Evolutionary conservation across 1,140 invertebrate genomes (phyloP).

Genomic region (Pollicipes pollicipes): DNA sequence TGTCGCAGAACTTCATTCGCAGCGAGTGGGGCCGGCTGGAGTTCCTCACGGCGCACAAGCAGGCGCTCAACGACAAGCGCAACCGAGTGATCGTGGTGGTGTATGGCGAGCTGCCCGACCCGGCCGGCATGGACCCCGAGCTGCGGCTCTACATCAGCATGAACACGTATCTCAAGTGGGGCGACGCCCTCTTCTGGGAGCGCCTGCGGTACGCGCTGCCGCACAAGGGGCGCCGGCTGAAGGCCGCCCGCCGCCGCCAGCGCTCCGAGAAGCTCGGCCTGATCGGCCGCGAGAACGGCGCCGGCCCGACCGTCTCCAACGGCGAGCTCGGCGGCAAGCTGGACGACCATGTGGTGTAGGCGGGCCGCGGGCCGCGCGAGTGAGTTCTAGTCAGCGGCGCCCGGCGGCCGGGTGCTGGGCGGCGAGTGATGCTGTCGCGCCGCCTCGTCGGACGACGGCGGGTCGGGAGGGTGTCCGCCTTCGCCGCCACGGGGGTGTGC

Average conservation of each 20-base stretch:
- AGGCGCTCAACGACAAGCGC: conserved; percentile 50
- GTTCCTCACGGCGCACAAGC: conserved; percentile 55
- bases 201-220: conserved; percentile 56
- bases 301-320: not conserved
- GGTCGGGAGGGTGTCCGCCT: too few relatives aligned
- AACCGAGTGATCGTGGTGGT: conserved; percentile 58
- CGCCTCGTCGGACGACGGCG: too few relatives aligned
- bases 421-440: too few relatives aligned
- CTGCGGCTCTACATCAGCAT: conserved; percentile 54
- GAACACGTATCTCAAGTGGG: conserved; percentile 73
- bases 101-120: conserved; percentile 46
- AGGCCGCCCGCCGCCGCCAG: not conserved
- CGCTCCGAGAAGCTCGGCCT: not conserved
- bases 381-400: not conserved
- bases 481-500: too few relatives aligned
- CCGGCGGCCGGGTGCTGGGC: not conserved
- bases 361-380: too few relatives aligned
- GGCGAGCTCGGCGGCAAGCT: not conserved
- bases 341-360: not conserved
- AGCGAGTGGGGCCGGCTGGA: conserved; percentile 73
- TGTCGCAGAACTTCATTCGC: conserved; percentile 60
- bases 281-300: not conserved
- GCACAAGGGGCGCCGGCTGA: conserved; percentile 21
- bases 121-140: conserved; percentile 48
- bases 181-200: conserved; percentile 72